Base-by-base conservation (phyloP, 2,113 vertebrate species). In the Nerophis ophidion region DNA sequence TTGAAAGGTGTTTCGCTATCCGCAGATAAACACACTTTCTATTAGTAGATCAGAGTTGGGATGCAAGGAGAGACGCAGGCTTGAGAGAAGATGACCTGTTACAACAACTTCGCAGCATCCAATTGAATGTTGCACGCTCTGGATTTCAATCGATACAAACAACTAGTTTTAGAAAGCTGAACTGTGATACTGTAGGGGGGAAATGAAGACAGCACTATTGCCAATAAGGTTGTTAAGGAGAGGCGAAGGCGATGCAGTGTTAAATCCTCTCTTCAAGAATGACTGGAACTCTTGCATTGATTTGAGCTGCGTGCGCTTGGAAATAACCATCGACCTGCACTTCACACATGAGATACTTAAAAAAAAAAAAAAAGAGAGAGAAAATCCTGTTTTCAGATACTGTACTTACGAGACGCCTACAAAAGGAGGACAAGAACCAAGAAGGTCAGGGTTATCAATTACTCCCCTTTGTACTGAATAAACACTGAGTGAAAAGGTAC, bases 271-370 rank as follows among this genome's bases (percentile, higher is more conserved):
- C 15, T 61, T 51, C 53, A 61, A 47, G 47, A 75, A 65, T 67
- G 55, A 57, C 68, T 67, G 72, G 64, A 74, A 57, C 8, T 58
- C 15, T 64, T 66, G 66, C 48, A 49, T 61, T 54, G 60, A 62
- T 63, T 81, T 51, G 58, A 76, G 67, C 65, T 59, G 60, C n/a
- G 49, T 2, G 59, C 48, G 48, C 52, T 53, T 53, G 59, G 56
- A 70, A 51, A 34, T 34, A 46, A 72, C 63, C 74, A 66, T 51
- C 36, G 49, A 72, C 72, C 72, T 60, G 34, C 53, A 57, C 65
- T 79, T 81, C 64, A 81, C 60, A 77, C 51, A 36, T 15, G 60
- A 72, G 65, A 65, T 49, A 56, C 49, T 59, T 42, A 59, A 66
- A 61, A 72, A 68, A 51, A 57, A 26, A 26, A 26, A 26, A 26